These are phyloP conservation scores for Phycodurus eques DNA, from an alignment of 2,113 vertebrate species.

Conservation along the genomic window DNA sequence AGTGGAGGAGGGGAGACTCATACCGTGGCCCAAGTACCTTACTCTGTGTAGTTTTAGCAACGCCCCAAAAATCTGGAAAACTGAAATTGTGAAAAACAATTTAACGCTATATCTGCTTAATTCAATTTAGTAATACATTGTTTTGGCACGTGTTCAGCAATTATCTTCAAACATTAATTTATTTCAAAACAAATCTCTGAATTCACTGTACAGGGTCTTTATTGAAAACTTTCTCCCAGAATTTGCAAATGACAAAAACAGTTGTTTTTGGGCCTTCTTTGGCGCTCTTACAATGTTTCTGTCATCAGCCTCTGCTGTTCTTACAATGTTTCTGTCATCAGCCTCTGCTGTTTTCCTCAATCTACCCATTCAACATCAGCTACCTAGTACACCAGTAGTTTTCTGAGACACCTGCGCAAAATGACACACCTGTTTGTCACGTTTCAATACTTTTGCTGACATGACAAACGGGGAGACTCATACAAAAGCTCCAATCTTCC, in stretches of 20 bases:
- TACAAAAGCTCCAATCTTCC: neutral
- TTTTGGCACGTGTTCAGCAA: too few relatives aligned
- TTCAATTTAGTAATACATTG: too few relatives aligned
- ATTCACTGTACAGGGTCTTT: too few relatives aligned
- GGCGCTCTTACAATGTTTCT: neutral
- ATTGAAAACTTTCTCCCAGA: too few relatives aligned
- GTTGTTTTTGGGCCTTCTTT: neutral
- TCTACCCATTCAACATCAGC: neutral
- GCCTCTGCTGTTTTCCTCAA: neutral
- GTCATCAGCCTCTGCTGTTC: neutral
- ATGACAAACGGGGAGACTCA: neutral
- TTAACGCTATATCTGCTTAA: too few relatives aligned
- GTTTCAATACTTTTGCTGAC: neutral
- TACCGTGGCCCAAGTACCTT: too few relatives aligned
- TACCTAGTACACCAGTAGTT: neutral
- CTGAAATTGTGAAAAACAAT: too few relatives aligned
- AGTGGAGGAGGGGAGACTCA: too few relatives aligned
- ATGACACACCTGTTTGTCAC: neutral
- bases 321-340: neutral
- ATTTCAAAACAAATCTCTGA: too few relatives aligned
- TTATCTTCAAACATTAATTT: too few relatives aligned
- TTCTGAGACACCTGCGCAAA: neutral
- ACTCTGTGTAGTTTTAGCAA: too few relatives aligned
- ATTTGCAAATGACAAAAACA: neutral
- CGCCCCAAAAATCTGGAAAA: too few relatives aligned